Conservation (phyloP, 2,888 invertebrate genomes). For the Leuctra nigra region DNA sequence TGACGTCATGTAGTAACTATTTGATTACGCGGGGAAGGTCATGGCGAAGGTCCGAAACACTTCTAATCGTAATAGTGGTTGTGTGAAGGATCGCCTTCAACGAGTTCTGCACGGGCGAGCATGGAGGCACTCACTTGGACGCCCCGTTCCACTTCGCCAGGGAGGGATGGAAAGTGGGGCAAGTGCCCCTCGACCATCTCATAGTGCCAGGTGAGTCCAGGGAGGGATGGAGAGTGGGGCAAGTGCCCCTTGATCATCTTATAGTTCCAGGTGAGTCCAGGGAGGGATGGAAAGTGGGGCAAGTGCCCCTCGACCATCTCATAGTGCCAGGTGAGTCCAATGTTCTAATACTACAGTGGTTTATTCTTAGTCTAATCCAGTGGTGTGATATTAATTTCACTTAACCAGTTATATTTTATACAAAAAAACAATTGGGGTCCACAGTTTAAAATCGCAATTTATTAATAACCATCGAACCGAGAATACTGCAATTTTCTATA, state of each 20-base stretch:
- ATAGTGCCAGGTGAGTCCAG: constrained; percentile 38
- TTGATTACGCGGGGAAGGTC: too few species aligned
- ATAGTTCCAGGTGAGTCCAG: constrained; percentile 38
- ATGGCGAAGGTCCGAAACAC: too few species aligned
- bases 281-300: constrained; percentile 43
- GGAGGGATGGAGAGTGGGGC: constrained; percentile 43
- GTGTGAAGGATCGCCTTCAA: constrained; percentile 44
- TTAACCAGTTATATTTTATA: too few species aligned
- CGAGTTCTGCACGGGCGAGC: constrained; percentile 49
- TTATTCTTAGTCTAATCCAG: too few species aligned
- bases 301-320: constrained; percentile 42
- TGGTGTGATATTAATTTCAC: too few species aligned
- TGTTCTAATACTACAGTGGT: too few species aligned
- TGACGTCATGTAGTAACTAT: too few species aligned
- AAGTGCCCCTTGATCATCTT: constrained; percentile 42
- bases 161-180: constrained; percentile 43
- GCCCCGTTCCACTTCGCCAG: constrained; percentile 52
- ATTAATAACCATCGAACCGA: too few species aligned
- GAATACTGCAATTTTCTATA: too few species aligned
- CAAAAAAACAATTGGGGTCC: too few species aligned
- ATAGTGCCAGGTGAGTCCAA: constrained; percentile 38
- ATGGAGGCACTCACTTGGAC: constrained; percentile 57
- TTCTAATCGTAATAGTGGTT: too few species aligned
- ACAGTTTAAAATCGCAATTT: too few species aligned
- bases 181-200: constrained; percentile 42